Evolutionary conservation across 2,797 vertebrate species (phyloP), one percentile per base, ranked within the genome.

Genomic region (Octomys mimax): DNA sequence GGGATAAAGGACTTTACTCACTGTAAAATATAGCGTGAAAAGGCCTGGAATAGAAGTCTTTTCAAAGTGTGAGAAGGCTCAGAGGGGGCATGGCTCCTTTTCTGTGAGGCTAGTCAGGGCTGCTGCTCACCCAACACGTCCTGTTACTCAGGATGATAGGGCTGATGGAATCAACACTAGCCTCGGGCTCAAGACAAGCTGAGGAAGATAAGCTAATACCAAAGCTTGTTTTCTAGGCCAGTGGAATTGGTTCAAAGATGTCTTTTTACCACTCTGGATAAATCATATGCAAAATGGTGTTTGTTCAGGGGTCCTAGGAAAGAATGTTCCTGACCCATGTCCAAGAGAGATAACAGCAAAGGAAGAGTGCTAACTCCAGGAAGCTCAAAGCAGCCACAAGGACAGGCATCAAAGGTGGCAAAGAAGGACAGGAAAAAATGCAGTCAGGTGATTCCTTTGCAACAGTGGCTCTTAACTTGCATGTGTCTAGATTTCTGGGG

Each of bases 1-100:
- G 61, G 85, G 70, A 91, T 84, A 92, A 93, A 95, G 70, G 79
- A 62, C 64, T 80, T 39, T 26, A 36, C 70, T 88, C 21, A 0
- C 68, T 92, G 28, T 86, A 93, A 96, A 96, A 88, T 75, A 24
- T 2, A 54, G n/a, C 49, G n/a, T 87, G 91, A 88, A 66, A 89
- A 88, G 92, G 46, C 39, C 82, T 54, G 86, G 36, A 64, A 87
- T 22, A 31, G 33, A 79, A 31, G 81, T 33, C 13, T 86, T 82
- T 96, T 85, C 59, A 42, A 82, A 87, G 52, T 73, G 52, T 6
- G 3, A 54, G 64, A 2, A 9, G 62, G 39, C 4, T 87, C 22
- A 39, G 13, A 36, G 36, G 28, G 12, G 24, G 36, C 6, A 11
- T 16, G 19, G 12, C 64, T 62, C 88, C 12, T 16, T 36, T 86